Evolutionary conservation across 2,888 invertebrate species (phyloP).

Genomic region (Drosophila histrio): DNA sequence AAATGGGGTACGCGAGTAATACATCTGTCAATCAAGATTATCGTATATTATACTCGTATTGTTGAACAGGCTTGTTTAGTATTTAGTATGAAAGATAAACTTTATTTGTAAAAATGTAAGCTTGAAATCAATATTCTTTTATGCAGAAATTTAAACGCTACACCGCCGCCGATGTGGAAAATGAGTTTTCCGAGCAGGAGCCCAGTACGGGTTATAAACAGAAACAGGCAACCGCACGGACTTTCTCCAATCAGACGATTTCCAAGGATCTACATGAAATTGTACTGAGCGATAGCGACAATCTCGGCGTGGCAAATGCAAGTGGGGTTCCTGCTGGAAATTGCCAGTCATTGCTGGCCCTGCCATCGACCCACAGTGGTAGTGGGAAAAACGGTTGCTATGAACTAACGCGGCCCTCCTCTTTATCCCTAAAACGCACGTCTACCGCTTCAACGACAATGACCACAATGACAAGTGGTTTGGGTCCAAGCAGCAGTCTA

Average conservation of each 20-base stretch:
- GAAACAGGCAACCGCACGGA: conserved; percentile 72
- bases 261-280: conserved; percentile 81
- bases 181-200: conserved; percentile 82
- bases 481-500: conserved; percentile 66
- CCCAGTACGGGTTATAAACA: conserved; percentile 73
- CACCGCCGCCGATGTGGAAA: conserved; percentile 80
- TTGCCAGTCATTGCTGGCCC: conserved; percentile 74
- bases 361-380: conserved; percentile 53
- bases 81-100: neutral
- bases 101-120: neutral
- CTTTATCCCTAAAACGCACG: conserved; percentile 78
- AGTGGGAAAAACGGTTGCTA: conserved; percentile 72
- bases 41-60: neutral
- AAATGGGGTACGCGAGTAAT: neutral
- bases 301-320: conserved; percentile 34
- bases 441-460: conserved; percentile 79
- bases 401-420: conserved; percentile 80
- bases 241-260: conserved; percentile 82
- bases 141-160: conserved; percentile 82
- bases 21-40: neutral
- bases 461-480: conserved; percentile 78
- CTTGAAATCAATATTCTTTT: conserved; percentile 3
- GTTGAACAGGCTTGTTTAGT: neutral
- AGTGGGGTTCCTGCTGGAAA: conserved; percentile 42
- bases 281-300: conserved; percentile 74